These are phyloP conservation scores for Leucoraja erinaceus DNA, from an alignment of 2,113 vertebrate species.

Conservation along the genomic window DNA sequence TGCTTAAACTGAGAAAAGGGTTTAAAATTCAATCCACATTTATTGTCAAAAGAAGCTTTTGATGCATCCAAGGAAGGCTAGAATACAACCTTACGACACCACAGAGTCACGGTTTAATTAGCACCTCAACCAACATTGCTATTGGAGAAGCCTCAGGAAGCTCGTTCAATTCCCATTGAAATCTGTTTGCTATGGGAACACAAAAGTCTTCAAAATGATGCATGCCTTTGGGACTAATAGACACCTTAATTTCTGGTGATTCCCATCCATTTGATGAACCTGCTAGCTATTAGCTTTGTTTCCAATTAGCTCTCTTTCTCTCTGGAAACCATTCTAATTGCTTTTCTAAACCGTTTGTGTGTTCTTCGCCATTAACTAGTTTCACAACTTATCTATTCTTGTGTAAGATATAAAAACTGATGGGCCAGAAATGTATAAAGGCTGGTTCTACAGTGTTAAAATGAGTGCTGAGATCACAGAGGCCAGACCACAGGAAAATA, in stretches of 20 bases:
- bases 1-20: background rate
- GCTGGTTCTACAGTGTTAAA: background rate
- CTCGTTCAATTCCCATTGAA: background rate
- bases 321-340: background rate
- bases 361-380: background rate
- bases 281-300: background rate
- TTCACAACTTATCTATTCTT: background rate
- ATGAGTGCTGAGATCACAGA: background rate
- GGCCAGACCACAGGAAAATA: background rate
- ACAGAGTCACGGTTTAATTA: background rate
- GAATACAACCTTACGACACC: background rate
- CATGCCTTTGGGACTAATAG: background rate
- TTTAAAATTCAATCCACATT: background rate
- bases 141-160: background rate
- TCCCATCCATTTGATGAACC: background rate
- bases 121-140: background rate
- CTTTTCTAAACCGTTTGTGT: background rate
- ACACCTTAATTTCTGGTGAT: constrained; percentile 5
- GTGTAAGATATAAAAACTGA: background rate
- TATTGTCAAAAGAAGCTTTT: background rate
- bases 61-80: background rate
- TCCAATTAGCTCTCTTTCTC: background rate
- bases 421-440: background rate
- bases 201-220: background rate
- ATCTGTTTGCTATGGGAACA: background rate